Percentiles rank a stretch among this genome's conserved stretches.
Conservation (phyloP, 2,888 invertebrate species). For the Heliconius ethilla region DNA sequence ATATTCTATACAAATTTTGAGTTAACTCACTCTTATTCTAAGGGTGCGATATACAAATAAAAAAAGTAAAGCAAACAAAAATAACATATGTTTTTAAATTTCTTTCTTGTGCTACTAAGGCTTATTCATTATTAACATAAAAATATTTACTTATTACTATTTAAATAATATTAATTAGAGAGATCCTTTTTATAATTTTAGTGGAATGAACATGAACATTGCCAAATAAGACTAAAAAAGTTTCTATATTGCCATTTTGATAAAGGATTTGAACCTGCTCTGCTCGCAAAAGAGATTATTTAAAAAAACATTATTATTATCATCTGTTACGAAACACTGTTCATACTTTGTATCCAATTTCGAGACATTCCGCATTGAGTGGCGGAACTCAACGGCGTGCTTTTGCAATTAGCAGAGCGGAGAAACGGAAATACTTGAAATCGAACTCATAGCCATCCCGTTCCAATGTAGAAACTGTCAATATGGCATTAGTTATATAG, state of each 20-base stretch:
- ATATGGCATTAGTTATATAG: neutral
- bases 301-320: neutral
- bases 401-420: no score
- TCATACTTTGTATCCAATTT: no score
- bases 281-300: neutral
- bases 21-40: neutral
- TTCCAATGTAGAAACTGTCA: neutral
- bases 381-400: no score
- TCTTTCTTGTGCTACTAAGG: conserved; percentile 35
- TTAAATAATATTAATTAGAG: conserved; percentile 10
- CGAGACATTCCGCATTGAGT: no score
- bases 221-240: conserved; percentile 1
- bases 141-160: conserved; percentile 1
- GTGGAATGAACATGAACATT: conserved; percentile 8
- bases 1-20: neutral
- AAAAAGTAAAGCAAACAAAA: neutral
- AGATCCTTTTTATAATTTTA: conserved; percentile 22
- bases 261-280: neutral
- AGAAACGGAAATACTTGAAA: no score
- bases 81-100: neutral
- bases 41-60: neutral
- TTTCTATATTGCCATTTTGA: neutral
- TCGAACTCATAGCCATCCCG: no score
- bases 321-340: no score
- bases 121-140: neutral